Evolutionary conservation across 2,113 vertebrate genomes (phyloP).

Genomic region (Lophius piscatorius): DNA sequence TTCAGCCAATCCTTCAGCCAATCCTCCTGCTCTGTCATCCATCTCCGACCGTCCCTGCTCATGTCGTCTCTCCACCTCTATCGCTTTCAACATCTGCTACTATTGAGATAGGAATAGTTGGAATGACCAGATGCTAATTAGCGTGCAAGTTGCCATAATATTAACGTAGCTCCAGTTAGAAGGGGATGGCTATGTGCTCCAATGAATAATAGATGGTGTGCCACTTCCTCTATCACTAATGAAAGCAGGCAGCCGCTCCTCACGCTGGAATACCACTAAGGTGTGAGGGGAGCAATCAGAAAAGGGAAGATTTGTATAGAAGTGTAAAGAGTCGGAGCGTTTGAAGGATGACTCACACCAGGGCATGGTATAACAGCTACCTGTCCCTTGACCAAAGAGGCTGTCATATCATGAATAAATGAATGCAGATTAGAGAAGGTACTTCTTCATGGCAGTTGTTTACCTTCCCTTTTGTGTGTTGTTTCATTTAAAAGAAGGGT

Average conservation of each 20-base stretch:
- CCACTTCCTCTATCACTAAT: conserved; percentile 62
- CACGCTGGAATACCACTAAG: conserved; percentile 31
- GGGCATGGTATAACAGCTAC: conserved; percentile 40
- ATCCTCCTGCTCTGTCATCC: background rate
- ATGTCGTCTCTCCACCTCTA: conserved; percentile 5
- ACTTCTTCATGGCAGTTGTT: no score
- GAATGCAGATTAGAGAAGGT: no score
- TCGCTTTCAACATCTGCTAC: conserved; percentile 20
- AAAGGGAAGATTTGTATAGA: conserved; percentile 11
- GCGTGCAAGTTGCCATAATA: conserved; percentile 34
- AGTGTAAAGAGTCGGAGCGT: conserved; percentile 14
- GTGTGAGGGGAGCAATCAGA: conserved; percentile 10
- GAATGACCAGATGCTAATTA: conserved; percentile 47
- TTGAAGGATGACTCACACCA: conserved; percentile 39
- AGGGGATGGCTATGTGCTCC: conserved; percentile 31
- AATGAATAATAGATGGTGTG: conserved; percentile 67
- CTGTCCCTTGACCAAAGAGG: conserved; percentile 31
- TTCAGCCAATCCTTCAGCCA: background rate
- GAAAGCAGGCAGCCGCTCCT: conserved; percentile 63
- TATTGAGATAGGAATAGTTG: conserved; percentile 18
- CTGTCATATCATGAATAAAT: no score
- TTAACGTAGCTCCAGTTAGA: conserved; percentile 27
- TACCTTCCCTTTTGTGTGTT: no score
- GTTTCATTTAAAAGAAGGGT: no score
- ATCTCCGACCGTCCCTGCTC: background rate